Evolutionary conservation across 2,888 invertebrate species (phyloP), one percentile per base, ranked within the genome.

Genomic region (Clusia tigrina): DNA sequence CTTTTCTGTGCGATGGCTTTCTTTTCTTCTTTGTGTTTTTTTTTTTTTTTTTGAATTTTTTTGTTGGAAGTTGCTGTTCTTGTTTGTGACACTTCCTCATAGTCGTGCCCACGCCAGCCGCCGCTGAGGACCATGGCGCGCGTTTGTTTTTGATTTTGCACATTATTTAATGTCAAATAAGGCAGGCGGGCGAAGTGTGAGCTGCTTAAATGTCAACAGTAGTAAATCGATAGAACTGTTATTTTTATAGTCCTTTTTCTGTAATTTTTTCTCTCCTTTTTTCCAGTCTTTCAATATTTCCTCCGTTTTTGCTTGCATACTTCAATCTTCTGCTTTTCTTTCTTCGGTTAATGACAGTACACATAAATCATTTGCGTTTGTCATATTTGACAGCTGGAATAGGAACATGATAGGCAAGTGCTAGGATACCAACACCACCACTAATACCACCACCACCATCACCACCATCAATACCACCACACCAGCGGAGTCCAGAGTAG

Each of bases 351-450:
- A 80, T 80, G 80, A 78, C 79, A 79, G 74, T 79, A 73, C 72
- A 72, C 80, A 79, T 79, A 78, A 79, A 79, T 79, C 79, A 79
- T 80, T 79, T 78, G 76, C 74, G 76, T 77, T 76, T 77, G 77
- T 77, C 77, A 77, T 71, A 72, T 78, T 73, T 77, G 77, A 77
- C 78, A 77, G 69, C 68, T 57, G 70, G 66, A 67, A 67, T n/a
- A n/a, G n/a, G n/a, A n/a, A n/a, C n/a, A n/a, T n/a, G n/a, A n/a
- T n/a, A n/a, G n/a, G n/a, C n/a, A n/a, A n/a, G n/a, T n/a, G n/a
- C n/a, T n/a, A n/a, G n/a, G n/a, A n/a, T n/a, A n/a, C n/a, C n/a
- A n/a, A n/a, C n/a, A n/a, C n/a, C n/a, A n/a, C n/a, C n/a, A n/a
- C n/a, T n/a, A n/a, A n/a, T n/a, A n/a, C n/a, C n/a, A n/a, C n/a